A percentile compares a stretch with the other conserved stretches of the same genome.
Conservation (phyloP, 1,140 invertebrate genomes). For the Homalodisca vitripennis region DNA sequence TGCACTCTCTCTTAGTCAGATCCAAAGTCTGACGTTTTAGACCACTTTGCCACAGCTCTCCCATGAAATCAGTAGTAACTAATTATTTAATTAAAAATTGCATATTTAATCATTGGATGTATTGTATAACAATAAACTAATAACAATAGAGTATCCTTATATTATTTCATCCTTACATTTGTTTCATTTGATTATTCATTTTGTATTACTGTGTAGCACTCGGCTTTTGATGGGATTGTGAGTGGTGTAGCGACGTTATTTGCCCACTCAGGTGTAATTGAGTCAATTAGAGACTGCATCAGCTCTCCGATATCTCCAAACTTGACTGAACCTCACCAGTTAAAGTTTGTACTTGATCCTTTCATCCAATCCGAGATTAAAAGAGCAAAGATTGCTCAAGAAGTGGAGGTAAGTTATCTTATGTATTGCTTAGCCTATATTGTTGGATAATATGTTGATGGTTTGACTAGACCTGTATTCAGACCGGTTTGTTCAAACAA, state of each 20-base stretch:
- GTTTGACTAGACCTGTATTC: too few species aligned
- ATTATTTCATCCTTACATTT: background rate
- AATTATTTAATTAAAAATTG: too few species aligned
- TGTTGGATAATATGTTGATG: too few species aligned
- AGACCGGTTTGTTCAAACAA: too few species aligned
- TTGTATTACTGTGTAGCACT: slow-evolving; percentile 46
- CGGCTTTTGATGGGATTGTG: slow-evolving; percentile 58
- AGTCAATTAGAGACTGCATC: slow-evolving; percentile 44
- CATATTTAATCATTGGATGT: background rate
- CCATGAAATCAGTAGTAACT: too few species aligned
- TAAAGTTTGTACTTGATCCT: slow-evolving; percentile 38
- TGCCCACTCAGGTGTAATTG: slow-evolving; percentile 41
- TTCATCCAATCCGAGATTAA: background rate
- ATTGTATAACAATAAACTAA: background rate
- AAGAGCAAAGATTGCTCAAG: background rate
- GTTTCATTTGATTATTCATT: slow-evolving; percentile 14
- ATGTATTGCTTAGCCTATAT: too few species aligned
- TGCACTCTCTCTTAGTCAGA: too few species aligned
- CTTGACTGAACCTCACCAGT: slow-evolving; percentile 18
- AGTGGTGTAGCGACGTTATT: slow-evolving; percentile 49
- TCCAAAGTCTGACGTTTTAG: too few species aligned
- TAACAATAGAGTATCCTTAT: background rate
- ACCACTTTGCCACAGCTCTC: too few species aligned
- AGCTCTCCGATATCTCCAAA: slow-evolving; percentile 43
- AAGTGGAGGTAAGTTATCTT: slow-evolving; percentile 1